Evolutionary conservation across 1,140 invertebrate genomes (phyloP), one percentile per base, ranked within the genome.

Genomic region (Polyergus mexicanus): DNA sequence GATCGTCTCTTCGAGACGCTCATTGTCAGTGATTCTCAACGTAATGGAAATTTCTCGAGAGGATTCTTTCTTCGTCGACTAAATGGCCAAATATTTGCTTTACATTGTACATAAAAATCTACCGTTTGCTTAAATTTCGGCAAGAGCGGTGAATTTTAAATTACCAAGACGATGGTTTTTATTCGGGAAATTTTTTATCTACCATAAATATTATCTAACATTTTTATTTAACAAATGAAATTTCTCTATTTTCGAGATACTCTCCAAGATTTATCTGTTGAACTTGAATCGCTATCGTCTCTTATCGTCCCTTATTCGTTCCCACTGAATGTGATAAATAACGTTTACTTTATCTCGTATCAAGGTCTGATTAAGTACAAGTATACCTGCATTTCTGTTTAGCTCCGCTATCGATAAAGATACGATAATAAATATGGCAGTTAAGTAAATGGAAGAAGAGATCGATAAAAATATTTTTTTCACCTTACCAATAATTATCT

Each of bases 61-160:
- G 68, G 7, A 22, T 5, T 35, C 19, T 25, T 28, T 13, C 3
- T 10, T 10, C 16, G 54, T 58, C 35, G 7, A 32, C 54, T n/a
- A 44, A 81, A 58, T 81, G 54, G 54, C 10, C 66, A 81, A 81
- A 81, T 60, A 81, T 81, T 81, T 81, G 66, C 16, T 56, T 69
- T 16, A 8, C 2, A 7, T 11, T 41, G 22, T 38, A 44, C 10
- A 22, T 35, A 47, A 81, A 44, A 72, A 44, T 71, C 44, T 2
- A n/a, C 4, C 13, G 32, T 47, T 35, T 32, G 25, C 8, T 75
- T n/a, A 58, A 38, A 75, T 56, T 74, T 68, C 16, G 32, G 38
- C 13, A 19, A 19, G 16, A 62, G 54, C 13, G 35, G 8, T 44
- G 11, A 65, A 63, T 13, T 51, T 19, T 2, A 22, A 54, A 16